phyloP scores from a whole-genome alignment of 2,797 vertebrate species.

The Craterocephalus amniculus region DNA sequence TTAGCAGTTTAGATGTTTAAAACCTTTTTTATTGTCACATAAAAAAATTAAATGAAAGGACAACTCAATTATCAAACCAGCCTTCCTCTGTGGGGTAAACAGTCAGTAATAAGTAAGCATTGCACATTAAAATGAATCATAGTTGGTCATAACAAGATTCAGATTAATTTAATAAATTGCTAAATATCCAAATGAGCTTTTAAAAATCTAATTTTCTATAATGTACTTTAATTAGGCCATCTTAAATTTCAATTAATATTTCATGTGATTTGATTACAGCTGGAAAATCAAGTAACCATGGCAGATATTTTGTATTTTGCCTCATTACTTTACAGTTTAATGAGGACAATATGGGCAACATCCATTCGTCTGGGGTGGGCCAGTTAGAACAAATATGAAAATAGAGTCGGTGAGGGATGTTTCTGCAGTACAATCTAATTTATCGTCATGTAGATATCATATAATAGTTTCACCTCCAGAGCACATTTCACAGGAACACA shows the following conservation, averaged over 20 bases:
- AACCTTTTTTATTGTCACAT: no score
- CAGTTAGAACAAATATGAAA: conserved; percentile 11
- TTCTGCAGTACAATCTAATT: no score
- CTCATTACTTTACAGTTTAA: neutral
- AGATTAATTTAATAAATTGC: no score
- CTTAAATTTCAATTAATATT: neutral
- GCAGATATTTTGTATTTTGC: neutral
- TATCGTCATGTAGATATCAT: neutral
- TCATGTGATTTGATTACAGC: neutral
- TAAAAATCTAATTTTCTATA: no score
- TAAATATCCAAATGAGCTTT: no score
- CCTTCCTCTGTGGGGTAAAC: no score
- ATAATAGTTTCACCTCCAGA: neutral
- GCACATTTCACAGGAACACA: neutral
- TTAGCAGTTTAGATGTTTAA: neutral
- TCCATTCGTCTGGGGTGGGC: conserved; percentile 6
- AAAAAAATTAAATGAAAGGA: no score
- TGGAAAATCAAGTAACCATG: neutral
- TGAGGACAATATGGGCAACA: neutral
- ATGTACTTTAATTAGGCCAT: no score
- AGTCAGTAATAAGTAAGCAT: no score
- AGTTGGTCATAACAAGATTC: no score
- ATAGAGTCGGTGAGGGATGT: conserved; percentile 13
- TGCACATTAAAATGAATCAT: no score
- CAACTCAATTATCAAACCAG: no score